A percentile compares a stretch with the other conserved stretches of the same genome.
These are phyloP conservation scores for Otis tarda DNA, from an alignment of 2,113 vertebrate species.

Conservation along the genomic window DNA sequence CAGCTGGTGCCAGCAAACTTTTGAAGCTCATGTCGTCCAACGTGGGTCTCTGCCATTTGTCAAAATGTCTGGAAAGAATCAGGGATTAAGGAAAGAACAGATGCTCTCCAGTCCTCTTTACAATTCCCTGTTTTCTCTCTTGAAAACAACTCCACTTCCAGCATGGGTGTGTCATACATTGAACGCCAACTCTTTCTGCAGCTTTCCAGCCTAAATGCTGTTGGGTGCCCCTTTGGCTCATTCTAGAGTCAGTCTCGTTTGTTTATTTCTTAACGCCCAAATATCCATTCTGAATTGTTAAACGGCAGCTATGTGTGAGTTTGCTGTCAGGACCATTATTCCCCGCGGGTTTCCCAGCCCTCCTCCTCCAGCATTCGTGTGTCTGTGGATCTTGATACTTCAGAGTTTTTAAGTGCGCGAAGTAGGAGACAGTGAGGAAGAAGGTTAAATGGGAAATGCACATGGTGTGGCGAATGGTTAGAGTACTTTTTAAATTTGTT, in stretches of 20 bases:
- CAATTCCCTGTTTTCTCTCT: not conserved
- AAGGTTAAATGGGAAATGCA: not conserved
- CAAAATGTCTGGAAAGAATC: not conserved
- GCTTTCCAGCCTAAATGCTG: not conserved
- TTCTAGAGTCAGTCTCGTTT: not conserved
- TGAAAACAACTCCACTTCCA: not conserved
- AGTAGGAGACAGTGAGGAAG: not conserved
- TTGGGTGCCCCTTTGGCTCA: not conserved
- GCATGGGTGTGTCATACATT: not conserved
- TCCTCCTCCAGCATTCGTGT: not conserved
- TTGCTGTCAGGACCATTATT: not conserved
- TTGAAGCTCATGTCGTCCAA: not conserved
- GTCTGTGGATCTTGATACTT: not conserved
- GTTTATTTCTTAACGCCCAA: not conserved
- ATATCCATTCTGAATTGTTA: not conserved
- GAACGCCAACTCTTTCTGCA: not conserved
- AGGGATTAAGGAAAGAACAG: not conserved
- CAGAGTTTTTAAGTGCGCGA: not conserved
- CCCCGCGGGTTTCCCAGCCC: not conserved
- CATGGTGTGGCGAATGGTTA: not conserved
- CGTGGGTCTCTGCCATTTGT: not conserved
- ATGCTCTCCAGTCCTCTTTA: not conserved
- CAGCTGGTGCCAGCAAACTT: not conserved
- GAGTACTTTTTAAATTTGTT: not conserved
- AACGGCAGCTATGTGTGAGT: rapidly evolving